Evolutionary conservation across 2,797 vertebrate species (phyloP).

Genomic region (Garrulus glandarius): DNA sequence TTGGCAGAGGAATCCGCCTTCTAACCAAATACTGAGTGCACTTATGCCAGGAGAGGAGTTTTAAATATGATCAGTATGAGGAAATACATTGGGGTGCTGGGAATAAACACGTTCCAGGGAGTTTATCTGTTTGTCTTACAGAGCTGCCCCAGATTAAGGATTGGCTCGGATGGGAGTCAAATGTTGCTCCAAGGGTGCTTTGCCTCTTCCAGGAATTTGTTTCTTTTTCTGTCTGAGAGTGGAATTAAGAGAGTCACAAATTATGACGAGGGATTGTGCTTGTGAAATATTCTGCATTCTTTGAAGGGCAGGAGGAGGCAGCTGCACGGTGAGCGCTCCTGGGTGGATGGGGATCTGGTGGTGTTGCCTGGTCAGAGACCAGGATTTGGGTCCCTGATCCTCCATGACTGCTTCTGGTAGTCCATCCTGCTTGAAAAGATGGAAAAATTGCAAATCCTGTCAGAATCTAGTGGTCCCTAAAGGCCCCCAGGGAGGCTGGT

Average conservation of each 20-base stretch:
- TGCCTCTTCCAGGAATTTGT: neutral
- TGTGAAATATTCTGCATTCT: neutral
- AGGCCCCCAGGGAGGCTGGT: neutral
- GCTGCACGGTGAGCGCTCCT: fast-evolving
- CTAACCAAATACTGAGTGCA: neutral
- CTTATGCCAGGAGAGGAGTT: neutral
- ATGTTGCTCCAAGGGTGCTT: neutral
- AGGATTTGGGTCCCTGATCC: neutral
- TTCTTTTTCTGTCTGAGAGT: neutral
- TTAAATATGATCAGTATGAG: neutral
- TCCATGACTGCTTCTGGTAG: neutral
- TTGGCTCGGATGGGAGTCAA: neutral
- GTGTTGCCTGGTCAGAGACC: neutral
- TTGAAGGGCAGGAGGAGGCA: neutral
- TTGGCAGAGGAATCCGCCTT: neutral
- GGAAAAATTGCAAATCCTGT: neutral
- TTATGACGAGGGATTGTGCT: fast-evolving
- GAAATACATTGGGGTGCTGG: neutral
- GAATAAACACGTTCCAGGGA: neutral
- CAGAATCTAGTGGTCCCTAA: neutral
- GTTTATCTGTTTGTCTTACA: neutral
- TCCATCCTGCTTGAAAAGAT: neutral
- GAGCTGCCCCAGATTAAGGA: neutral
- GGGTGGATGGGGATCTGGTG: neutral
- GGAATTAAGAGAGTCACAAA: neutral